Evolutionary conservation across 2,113 vertebrate genomes (phyloP).

Genomic region (Calyptomena viridis): DNA sequence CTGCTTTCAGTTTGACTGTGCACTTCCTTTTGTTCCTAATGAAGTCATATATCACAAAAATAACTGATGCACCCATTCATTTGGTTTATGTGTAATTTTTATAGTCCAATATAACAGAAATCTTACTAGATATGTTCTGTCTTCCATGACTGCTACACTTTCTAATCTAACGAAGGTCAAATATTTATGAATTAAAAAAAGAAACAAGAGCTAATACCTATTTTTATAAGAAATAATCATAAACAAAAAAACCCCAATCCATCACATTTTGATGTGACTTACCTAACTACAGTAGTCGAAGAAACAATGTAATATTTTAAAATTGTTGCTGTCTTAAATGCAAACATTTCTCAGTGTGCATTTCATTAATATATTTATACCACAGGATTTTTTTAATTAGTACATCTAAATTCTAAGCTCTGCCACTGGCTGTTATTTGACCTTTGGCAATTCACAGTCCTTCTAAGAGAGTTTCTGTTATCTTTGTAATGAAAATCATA

Average conservation of each 20-base stretch:
- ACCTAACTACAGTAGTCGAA: slow-evolving; percentile 24
- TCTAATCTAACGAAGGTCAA: neutral
- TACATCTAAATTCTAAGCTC: slow-evolving; percentile 57
- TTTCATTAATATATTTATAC: slow-evolving; percentile 61
- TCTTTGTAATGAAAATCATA: slow-evolving; percentile 72
- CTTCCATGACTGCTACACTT: neutral
- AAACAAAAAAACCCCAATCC: neutral
- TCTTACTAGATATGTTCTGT: neutral
- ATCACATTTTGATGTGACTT: neutral
- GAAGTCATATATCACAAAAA: slow-evolving; percentile 23
- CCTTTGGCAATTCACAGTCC: slow-evolving; percentile 66
- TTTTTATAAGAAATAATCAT: neutral
- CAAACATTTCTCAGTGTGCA: slow-evolving; percentile 40
- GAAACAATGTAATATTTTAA: slow-evolving; percentile 1
- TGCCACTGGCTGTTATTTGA: slow-evolving; percentile 64
- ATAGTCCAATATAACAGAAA: neutral
- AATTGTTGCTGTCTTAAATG: slow-evolving; percentile 24
- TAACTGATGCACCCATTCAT: slow-evolving; percentile 14
- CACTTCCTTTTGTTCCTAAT: slow-evolving; percentile 36
- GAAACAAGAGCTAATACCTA: neutral
- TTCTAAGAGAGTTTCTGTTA: slow-evolving; percentile 64
- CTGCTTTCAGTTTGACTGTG: slow-evolving; percentile 48
- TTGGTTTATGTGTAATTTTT: neutral
- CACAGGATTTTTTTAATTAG: slow-evolving; percentile 61
- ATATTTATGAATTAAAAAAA: neutral